Evolutionary conservation across 2,888 invertebrate species (phyloP), one percentile per base, ranked within the genome.

Genomic region (Drosophila limbata): DNA sequence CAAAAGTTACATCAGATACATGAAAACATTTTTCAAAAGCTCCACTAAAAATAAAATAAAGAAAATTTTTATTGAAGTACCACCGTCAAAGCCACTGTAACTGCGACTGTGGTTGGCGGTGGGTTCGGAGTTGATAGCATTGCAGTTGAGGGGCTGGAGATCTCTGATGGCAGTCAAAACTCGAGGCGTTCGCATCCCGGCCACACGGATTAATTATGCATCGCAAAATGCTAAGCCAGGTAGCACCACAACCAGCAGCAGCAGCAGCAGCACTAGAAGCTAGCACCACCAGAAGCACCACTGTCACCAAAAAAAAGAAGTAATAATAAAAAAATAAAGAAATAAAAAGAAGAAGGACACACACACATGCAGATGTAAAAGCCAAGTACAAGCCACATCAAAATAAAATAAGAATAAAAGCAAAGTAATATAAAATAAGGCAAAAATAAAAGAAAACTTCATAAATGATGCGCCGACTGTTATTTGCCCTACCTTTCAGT

Each of bases 221-320:
- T 84, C 88, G 84, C 84, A 81, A 84, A 84, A 84, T 87, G 84
- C 84, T 89, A 87, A 84, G 89, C 84, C 89, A 89, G 88, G 79
- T 89, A 81, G 76, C 77, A 69, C 39, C 70, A 65, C 25, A 66
- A 35, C 11, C 13, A 28, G 21, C 21, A 21, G 59, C 13, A 28
- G 59, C 13, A 28, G 59, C 64, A 15, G 59, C 64, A 69, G 15
- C 55, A 62, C 33, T 48, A 48, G 48, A 48, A 33, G 28, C 70
- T 31, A 44, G 28, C 71, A 68, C 45, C 67, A 66, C 25, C 65
- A 52, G 11, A 17, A 53, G 53, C 72, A 52, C 53, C 67, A 52
- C 37, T 45, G 28, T 19, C 10, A 21, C 57, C 47, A 63, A 56
- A 40, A 64, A 35, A 33, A 31, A 25, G 19, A 21, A 13, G 37